Conservation (phyloP, 2,888 invertebrate genomes). For the Zootermopsis nevadensis region DNA sequence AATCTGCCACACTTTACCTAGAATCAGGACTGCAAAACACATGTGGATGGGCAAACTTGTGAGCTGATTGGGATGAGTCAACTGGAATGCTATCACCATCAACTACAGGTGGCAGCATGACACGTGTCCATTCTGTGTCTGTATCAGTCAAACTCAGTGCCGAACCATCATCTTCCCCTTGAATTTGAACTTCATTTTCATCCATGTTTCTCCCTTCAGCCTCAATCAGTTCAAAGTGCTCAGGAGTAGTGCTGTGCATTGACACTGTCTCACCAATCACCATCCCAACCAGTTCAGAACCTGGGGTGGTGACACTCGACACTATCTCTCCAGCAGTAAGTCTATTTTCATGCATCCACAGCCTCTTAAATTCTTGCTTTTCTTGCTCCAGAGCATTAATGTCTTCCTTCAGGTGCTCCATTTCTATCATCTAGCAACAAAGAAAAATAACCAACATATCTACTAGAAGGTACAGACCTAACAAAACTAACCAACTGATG, state of each 20-base stretch:
- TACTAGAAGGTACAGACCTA: too few relatives aligned
- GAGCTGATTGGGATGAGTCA: constrained; percentile 10
- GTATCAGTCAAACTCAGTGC: constrained; percentile 51
- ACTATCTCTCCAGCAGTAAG: constrained; percentile 9
- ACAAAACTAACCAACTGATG: too few relatives aligned
- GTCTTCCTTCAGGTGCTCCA: constrained; percentile 69
- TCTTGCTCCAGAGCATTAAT: constrained; percentile 68
- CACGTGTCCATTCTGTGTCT: constrained; percentile 52
- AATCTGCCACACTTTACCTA: neutral
- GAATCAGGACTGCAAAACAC: constrained; percentile 39
- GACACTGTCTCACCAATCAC: constrained; percentile 59
- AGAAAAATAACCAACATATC: neutral
- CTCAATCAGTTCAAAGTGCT: constrained; percentile 74
- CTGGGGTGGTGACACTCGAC: constrained; percentile 47
- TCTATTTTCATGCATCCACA: constrained; percentile 42
- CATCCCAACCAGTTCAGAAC: constrained; percentile 41
- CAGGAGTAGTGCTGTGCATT: constrained; percentile 70
- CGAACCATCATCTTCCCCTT: constrained; percentile 49
- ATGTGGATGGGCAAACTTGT: constrained; percentile 15
- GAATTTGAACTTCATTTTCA: neutral
- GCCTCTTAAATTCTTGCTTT: constrained; percentile 66
- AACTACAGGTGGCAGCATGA: constrained; percentile 35
- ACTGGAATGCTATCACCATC: neutral
- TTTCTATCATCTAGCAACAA: constrained; percentile 67
- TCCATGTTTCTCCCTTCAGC: constrained; percentile 43